Percentiles rank a stretch among this genome's conserved stretches.
Conservation (phyloP, 2,797 vertebrate species). For the Diplodus puntazzo region DNA sequence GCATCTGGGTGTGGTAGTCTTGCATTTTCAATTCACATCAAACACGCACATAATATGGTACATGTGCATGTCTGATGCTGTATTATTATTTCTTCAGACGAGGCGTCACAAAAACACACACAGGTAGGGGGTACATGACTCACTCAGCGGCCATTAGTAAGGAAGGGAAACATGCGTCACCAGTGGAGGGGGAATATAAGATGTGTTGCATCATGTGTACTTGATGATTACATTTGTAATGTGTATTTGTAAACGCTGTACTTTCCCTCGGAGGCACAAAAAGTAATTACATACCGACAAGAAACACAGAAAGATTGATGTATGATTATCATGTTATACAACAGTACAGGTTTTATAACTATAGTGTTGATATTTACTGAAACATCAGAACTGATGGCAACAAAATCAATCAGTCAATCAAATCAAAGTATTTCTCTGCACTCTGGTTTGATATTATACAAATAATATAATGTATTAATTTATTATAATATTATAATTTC, state of each 20-base stretch:
- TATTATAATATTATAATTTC: no score
- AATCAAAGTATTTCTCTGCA: no score
- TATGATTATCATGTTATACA: background rate
- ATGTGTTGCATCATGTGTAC: conserved; percentile 8
- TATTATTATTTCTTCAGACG: conserved; percentile 8
- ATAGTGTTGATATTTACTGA: background rate
- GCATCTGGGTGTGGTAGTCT: conserved; percentile 1
- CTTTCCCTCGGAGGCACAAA: background rate
- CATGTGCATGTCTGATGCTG: background rate
- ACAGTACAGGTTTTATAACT: background rate
- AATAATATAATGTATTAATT: no score
- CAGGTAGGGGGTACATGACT: conserved; percentile 12
- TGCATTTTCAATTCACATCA: conserved; percentile 38
- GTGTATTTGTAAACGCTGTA: background rate
- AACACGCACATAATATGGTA: background rate
- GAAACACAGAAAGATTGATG: background rate
- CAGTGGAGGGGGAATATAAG: background rate
- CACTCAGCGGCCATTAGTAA: conserved; percentile 36
- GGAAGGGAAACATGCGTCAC: conserved; percentile 19
- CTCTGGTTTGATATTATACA: no score
- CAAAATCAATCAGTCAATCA: background rate
- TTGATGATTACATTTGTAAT: conserved; percentile 14
- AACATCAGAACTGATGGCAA: background rate
- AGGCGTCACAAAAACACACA: conserved; percentile 18
- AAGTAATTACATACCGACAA: conserved; percentile 3